Evolutionary conservation across 2,113 vertebrate genomes (phyloP).

Genomic region (Isurus oxyrinchus): DNA sequence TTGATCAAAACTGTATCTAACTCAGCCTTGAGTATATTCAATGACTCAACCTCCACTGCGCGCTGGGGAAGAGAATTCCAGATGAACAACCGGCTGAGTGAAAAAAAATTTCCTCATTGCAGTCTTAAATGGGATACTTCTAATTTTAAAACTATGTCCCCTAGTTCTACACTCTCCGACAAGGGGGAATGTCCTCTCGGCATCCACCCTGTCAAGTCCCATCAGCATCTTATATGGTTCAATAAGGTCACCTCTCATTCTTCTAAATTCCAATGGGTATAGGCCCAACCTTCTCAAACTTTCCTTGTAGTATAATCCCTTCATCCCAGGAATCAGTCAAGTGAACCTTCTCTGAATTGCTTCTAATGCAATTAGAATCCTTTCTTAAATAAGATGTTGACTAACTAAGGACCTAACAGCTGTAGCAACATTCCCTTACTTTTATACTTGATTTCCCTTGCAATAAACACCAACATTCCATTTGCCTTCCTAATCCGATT

Average conservation of each 20-base stretch:
- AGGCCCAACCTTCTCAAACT: background rate
- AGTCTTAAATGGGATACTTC: background rate
- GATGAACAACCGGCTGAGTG: background rate
- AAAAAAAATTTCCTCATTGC: background rate
- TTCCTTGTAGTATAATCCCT: background rate
- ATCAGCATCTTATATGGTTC: background rate
- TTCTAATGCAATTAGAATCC: too few relatives aligned
- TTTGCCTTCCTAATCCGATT: too few relatives aligned
- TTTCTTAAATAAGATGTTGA: too few relatives aligned
- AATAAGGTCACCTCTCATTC: background rate
- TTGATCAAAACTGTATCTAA: too few relatives aligned
- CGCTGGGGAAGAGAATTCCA: background rate
- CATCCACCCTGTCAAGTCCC: background rate
- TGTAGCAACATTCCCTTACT: too few relatives aligned
- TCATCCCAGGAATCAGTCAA: background rate
- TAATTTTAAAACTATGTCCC: background rate
- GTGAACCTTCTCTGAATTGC: too few relatives aligned
- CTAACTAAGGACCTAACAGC: too few relatives aligned
- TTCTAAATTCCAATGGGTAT: background rate
- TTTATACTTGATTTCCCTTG: too few relatives aligned
- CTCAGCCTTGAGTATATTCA: background rate
- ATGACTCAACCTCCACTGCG: background rate
- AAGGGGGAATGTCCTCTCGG: background rate
- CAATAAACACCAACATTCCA: too few relatives aligned
- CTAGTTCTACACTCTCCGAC: background rate